A percentile compares a stretch with the other conserved stretches of the same genome.
Evolutionary conservation across 2,113 vertebrate genomes (phyloP).

Genomic region (Nyctereutes procyonoides): DNA sequence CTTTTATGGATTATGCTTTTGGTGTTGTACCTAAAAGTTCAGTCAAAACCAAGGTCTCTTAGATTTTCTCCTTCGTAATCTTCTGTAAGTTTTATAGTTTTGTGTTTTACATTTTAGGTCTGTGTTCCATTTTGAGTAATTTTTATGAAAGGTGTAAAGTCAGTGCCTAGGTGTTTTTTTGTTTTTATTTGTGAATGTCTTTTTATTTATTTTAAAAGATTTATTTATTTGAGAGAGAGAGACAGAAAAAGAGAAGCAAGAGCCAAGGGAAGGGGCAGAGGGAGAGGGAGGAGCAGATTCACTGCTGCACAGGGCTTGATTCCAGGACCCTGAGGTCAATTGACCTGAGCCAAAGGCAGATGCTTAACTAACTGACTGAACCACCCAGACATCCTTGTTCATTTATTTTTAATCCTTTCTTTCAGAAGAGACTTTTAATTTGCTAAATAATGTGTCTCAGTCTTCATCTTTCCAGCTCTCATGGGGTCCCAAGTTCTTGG

Average conservation of each 20-base stretch:
- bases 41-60: neutral
- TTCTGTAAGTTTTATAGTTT: conserved; percentile 19
- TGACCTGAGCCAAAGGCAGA: neutral
- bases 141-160: neutral
- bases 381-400: neutral
- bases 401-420: conserved; percentile 4
- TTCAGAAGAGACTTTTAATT: conserved; percentile 16
- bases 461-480: neutral
- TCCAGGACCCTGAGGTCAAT: neutral
- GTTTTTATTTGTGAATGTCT: neutral
- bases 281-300: neutral
- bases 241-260: no score
- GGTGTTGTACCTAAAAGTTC: neutral
- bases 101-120: conserved; percentile 10
- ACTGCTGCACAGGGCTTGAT: neutral
- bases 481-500: neutral
- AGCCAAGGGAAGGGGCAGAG: neutral
- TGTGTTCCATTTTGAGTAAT: neutral
- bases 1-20: neutral
- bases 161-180: neutral
- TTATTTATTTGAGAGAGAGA: neutral
- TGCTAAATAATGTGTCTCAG: neutral
- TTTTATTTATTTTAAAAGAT: neutral
- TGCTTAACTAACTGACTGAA: neutral
- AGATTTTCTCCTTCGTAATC: neutral